phyloP scores from a whole-genome alignment of 2,888 invertebrate genomes.

The Nomada fabriciana region DNA sequence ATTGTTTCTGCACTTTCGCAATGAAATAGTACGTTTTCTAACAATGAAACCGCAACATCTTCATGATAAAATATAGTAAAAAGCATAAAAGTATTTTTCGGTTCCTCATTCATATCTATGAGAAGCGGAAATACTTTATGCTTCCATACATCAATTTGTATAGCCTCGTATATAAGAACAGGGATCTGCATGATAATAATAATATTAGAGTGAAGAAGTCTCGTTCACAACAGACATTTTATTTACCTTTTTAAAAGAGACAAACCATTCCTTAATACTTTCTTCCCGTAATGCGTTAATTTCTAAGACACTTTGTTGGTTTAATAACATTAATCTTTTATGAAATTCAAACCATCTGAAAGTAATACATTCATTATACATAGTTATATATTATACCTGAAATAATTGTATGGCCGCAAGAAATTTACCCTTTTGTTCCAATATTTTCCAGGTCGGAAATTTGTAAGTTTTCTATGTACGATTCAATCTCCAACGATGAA shows the following conservation, averaged over 20 bases:
- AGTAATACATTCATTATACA: constrained; percentile 22
- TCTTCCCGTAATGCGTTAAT: constrained; percentile 92
- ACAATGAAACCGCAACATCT: constrained; percentile 90
- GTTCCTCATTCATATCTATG: constrained; percentile 88
- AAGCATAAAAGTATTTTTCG: constrained; percentile 89
- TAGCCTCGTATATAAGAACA: constrained; percentile 92
- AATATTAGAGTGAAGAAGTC: neutral
- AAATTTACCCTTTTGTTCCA: constrained; percentile 87
- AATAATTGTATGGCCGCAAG: neutral
- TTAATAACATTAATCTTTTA: constrained; percentile 92
- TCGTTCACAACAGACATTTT: constrained; percentile 12
- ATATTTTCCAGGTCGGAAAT: constrained; percentile 88
- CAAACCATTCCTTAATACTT: constrained; percentile 92
- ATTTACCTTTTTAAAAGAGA: constrained; percentile 90
- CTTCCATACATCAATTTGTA: constrained; percentile 94
- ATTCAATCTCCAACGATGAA: constrained; percentile 90
- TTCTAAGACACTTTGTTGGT: constrained; percentile 94
- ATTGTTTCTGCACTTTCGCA: constrained; percentile 91
- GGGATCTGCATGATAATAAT: constrained; percentile 86
- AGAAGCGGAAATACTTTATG: constrained; percentile 92
- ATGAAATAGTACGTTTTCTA: constrained; percentile 94
- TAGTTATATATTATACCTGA: neutral
- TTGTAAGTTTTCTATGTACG: constrained; percentile 90
- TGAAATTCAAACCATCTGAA: constrained; percentile 93
- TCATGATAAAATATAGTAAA: constrained; percentile 94